Conservation (phyloP, 1,140 invertebrate genomes). For the Heterodera schachtii region DNA sequence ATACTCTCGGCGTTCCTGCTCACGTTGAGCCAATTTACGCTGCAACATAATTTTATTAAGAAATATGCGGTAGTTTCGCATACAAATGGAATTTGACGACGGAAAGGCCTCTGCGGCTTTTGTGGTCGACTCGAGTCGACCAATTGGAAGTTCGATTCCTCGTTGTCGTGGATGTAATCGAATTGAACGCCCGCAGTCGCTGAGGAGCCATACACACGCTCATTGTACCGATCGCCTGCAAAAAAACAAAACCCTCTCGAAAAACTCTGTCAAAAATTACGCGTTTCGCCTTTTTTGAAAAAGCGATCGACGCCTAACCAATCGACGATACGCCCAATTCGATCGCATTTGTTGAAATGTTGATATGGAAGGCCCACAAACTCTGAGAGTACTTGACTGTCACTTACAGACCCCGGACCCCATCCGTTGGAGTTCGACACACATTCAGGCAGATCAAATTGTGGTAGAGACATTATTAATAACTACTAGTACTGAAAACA, state of each 20-base stretch:
- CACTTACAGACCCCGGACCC: constrained; percentile 44
- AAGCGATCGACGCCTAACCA: constrained; percentile 65
- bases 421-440: constrained; percentile 50
- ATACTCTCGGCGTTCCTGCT: constrained; percentile 59
- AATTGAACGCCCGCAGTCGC: constrained; percentile 63
- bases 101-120: constrained; percentile 45
- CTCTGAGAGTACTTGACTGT: constrained; percentile 28
- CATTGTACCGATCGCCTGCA: constrained; percentile 62
- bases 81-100: constrained; percentile 42
- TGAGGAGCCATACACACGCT: constrained; percentile 64
- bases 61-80: neutral
- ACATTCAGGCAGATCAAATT: constrained; percentile 48
- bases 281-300: constrained; percentile 56
- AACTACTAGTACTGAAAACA: neutral
- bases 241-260: constrained; percentile 16
- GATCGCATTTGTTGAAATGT: constrained; percentile 64
- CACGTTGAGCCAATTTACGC: constrained; percentile 56
- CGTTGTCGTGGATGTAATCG: constrained; percentile 64
- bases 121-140: constrained; percentile 54
- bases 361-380: constrained; percentile 61
- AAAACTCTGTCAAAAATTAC: constrained; percentile 30
- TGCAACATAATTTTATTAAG: constrained; percentile 1
- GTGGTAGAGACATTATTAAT: constrained; percentile 38
- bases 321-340: constrained; percentile 63
- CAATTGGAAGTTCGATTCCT: constrained; percentile 64